Evolutionary conservation across 2,113 vertebrate genomes (phyloP), one percentile per base, ranked within the genome.

Genomic region (Nothoprocta perdicaria): DNA sequence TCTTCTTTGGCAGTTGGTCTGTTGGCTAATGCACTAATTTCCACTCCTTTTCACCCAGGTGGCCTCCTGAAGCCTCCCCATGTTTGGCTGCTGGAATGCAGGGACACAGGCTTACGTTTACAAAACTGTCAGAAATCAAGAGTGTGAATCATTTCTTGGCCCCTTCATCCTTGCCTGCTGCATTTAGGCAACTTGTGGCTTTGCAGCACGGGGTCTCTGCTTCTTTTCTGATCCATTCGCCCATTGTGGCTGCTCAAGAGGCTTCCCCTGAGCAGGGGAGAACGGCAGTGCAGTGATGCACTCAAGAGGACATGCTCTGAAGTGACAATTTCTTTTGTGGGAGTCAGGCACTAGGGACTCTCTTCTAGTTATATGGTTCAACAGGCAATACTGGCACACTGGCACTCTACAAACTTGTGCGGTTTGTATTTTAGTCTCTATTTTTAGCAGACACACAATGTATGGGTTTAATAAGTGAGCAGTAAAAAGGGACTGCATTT

Each of bases 381-480:
- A 50, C n/a, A 2, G 1, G 8, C 15, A 31, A 72, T 26, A 27
- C 19, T 43, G 21, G 80, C 71, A 7, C 65, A 38, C 46, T 46
- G 33, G 76, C 68, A 55, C 72, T 4, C 55, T 33, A 21, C 74
- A 74, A 71, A 66, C 76, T 80, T 55, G 38, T 75, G 45, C 33
- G 63, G 72, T 86, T 68, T 23, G 58, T 74, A 8, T 57, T 38
- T 61, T 57, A 27, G 82, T 5, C 33, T 67, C 77, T 76, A 53
- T 90, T 90, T 91, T 95, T 92, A 92, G 69, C 52, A 76, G 73
- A 41, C 86, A 71, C 31, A 19, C 62, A 80, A 94, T n/a, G 62
- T 81, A 90, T 73, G 69, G 17, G 46, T 89, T 95, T 96, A 94
- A 93, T 84, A 88, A 95, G 90, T 92, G 83, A 62, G 80, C 77